phyloP scores from a whole-genome alignment of 2,888 invertebrate genomes.

The Zonitis immaculata region DNA sequence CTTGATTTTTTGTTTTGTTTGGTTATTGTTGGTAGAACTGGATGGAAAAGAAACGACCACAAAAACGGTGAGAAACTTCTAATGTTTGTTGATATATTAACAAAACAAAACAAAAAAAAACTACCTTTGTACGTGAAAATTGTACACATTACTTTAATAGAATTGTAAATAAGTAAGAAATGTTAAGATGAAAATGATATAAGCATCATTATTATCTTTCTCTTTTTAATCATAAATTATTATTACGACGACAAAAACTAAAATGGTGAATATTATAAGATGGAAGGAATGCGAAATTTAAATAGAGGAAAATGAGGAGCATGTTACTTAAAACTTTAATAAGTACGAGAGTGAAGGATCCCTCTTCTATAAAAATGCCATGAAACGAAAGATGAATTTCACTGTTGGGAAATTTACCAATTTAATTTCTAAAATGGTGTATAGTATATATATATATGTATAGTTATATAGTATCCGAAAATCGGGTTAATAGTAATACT shows the following conservation, averaged over 20 bases:
- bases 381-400: slow-evolving; percentile 6
- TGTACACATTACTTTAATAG: neutral
- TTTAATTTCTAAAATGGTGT: slow-evolving; percentile 10
- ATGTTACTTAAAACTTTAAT: slow-evolving; percentile 12
- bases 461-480: slow-evolving; percentile 2
- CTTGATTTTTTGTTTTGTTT: too few species aligned
- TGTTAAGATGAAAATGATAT: neutral
- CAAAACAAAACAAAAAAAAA: neutral
- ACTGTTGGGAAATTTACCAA: slow-evolving; percentile 8
- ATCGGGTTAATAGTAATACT: neutral
- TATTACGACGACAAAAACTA: neutral
- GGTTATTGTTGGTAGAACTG: too few species aligned
- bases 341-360: slow-evolving; percentile 4
- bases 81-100: too few species aligned
- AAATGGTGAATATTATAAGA: neutral
- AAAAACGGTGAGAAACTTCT: too few species aligned
- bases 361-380: neutral
- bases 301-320: slow-evolving; percentile 4
- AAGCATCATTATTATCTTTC: neutral
- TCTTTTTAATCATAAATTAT: neutral
- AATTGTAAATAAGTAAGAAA: neutral
- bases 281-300: neutral
- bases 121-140: neutral
- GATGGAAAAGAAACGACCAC: too few species aligned
- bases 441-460: too few species aligned